phyloP scores from a whole-genome alignment of 2,888 invertebrate genomes.

The Adineta ricciae region DNA sequence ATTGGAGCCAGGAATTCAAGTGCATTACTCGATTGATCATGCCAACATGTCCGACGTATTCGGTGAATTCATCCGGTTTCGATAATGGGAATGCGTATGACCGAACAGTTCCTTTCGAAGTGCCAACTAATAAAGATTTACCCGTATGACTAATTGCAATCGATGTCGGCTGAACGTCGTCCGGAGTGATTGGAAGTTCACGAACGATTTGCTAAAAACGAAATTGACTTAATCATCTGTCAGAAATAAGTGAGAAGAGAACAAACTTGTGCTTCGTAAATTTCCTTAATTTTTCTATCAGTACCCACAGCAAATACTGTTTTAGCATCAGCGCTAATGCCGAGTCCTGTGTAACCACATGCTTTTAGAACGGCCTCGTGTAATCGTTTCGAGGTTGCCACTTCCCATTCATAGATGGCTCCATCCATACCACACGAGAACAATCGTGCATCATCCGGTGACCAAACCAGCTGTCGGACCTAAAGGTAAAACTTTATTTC shows the following conservation, averaged over 20 bases:
- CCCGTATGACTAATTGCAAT: constrained; percentile 67
- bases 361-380: constrained; percentile 74
- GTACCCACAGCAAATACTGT: constrained; percentile 63
- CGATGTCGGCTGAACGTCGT: constrained; percentile 54
- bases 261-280: constrained; percentile 48
- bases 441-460: constrained; percentile 65
- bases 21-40: constrained; percentile 52
- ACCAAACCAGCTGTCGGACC: constrained; percentile 62
- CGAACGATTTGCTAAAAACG: constrained; percentile 41
- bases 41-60: constrained; percentile 52
- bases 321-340: constrained; percentile 57
- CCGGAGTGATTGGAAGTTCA: constrained; percentile 43
- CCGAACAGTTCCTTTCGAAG: constrained; percentile 65
- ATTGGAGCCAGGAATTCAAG: background rate
- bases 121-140: constrained; percentile 69
- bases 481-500: constrained; percentile 37
- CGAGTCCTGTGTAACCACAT: constrained; percentile 62
- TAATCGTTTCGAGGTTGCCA: constrained; percentile 58
- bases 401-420: constrained; percentile 33
- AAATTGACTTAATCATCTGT: background rate
- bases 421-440: constrained; percentile 79
- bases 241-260: background rate
- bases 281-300: constrained; percentile 60
- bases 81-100: constrained; percentile 67
- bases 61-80: constrained; percentile 55